Conservation (phyloP, 2,797 vertebrate genomes). For the Gadopsis marmoratus region DNA sequence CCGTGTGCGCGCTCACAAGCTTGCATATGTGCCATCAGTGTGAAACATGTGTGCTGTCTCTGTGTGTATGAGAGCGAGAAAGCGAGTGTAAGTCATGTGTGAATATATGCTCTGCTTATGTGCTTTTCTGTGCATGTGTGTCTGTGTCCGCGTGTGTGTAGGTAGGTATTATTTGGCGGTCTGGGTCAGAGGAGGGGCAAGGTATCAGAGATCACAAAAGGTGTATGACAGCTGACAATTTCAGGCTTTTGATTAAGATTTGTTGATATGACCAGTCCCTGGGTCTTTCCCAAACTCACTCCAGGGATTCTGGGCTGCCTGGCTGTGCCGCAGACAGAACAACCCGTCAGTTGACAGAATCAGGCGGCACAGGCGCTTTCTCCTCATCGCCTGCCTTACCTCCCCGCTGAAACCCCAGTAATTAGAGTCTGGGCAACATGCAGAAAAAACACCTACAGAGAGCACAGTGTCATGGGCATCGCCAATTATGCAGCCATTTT, state of each 20-base stretch:
- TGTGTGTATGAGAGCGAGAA: neutral
- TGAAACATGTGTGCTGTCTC: constrained; percentile 19
- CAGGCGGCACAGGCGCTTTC: constrained; percentile 72
- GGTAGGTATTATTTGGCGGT: constrained; percentile 68
- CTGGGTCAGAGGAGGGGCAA: constrained; percentile 73
- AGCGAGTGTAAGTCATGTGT: constrained; percentile 28
- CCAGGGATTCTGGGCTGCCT: constrained; percentile 85
- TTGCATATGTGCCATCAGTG: constrained; percentile 17
- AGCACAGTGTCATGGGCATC: constrained; percentile 85
- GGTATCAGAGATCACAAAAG: constrained; percentile 85
- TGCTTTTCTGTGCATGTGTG: constrained; percentile 1
- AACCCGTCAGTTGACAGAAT: constrained; percentile 85
- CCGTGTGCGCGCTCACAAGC: neutral
- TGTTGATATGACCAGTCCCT: constrained; percentile 87
- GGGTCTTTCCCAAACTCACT: constrained; percentile 86
- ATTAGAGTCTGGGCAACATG: constrained; percentile 87
- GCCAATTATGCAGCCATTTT: constrained; percentile 88
- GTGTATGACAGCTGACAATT: constrained; percentile 90
- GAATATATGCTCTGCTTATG: constrained; percentile 21
- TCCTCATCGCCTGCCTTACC: constrained; percentile 76
- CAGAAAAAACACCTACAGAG: constrained; percentile 86
- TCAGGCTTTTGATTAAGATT: constrained; percentile 88
- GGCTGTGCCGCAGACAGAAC: constrained; percentile 79
- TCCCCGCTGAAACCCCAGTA: constrained; percentile 84
- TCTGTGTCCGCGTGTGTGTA: constrained; percentile 28